A percentile compares a stretch with the other conserved stretches of the same genome.
phyloP scores from a whole-genome alignment of 2,113 vertebrate genomes.

The Plestiodon gilberti region DNA sequence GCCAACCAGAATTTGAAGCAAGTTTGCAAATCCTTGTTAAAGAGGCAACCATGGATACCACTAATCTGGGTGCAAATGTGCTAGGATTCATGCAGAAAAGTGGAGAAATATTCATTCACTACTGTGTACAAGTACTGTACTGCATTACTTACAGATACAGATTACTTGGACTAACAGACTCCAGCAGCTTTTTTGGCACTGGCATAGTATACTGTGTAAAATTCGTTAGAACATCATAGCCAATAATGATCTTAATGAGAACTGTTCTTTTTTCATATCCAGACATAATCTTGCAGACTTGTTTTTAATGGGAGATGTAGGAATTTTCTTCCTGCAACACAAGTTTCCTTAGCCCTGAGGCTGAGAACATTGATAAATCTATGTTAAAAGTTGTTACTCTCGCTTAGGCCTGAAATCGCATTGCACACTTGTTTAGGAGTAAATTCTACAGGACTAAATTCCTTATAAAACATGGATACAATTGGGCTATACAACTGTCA shows the following conservation, averaged over 20 bases:
- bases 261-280: background rate
- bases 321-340: background rate
- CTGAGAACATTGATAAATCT: background rate
- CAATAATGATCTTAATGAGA: background rate
- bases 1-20: background rate
- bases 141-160: background rate
- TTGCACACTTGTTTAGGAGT: background rate
- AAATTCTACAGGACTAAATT: background rate
- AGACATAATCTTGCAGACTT: background rate
- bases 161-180: constrained; percentile 27
- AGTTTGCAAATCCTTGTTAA: background rate
- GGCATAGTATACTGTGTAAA: background rate
- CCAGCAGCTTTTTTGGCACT: constrained; percentile 29
- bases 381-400: background rate
- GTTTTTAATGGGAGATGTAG: background rate
- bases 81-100: background rate
- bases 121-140: background rate
- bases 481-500: background rate
- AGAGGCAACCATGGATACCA: background rate
- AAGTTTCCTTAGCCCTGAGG: background rate
- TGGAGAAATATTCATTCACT: background rate
- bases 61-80: background rate
- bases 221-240: background rate
- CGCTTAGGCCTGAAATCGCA: background rate
- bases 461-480: background rate